A percentile compares a stretch with the other conserved stretches of the same genome.
Evolutionary conservation across 2,888 invertebrate genomes (phyloP).

Genomic region (Notodonta ziczac): DNA sequence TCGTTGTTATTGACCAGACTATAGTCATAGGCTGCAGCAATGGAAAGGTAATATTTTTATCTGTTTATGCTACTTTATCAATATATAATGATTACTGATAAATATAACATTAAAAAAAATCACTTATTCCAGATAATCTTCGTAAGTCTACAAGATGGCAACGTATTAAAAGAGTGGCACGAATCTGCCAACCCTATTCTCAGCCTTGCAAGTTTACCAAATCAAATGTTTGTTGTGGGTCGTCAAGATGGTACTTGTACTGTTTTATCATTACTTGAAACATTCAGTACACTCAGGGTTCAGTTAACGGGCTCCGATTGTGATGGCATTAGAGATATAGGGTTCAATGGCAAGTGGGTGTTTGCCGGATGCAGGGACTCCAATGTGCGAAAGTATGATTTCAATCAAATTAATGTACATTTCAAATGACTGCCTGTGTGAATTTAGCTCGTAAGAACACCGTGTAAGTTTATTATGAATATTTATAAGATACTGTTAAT

Average conservation of each 20-base stretch:
- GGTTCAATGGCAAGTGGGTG: slow-evolving; percentile 84
- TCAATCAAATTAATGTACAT: slow-evolving; percentile 76
- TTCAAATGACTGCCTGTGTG: slow-evolving; percentile 59
- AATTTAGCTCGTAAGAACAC: slow-evolving; percentile 27
- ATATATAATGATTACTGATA: too few relatives aligned
- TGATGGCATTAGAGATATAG: slow-evolving; percentile 87
- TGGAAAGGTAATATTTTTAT: slow-evolving; percentile 77
- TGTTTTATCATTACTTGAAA: slow-evolving; percentile 72
- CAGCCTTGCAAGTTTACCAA: slow-evolving; percentile 73
- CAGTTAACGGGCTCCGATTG: slow-evolving; percentile 89
- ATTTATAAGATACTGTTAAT: slow-evolving; percentile 15
- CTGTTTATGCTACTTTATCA: too few relatives aligned
- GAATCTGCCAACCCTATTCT: slow-evolving; percentile 85
- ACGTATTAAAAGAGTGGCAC: slow-evolving; percentile 64
- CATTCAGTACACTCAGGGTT: slow-evolving; percentile 59
- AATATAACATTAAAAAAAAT: neutral
- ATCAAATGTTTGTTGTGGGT: slow-evolving; percentile 82
- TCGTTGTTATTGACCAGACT: slow-evolving; percentile 75
- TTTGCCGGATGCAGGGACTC: slow-evolving; percentile 87
- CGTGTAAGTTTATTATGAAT: slow-evolving; percentile 39
- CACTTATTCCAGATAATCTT: slow-evolving; percentile 65
- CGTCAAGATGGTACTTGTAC: slow-evolving; percentile 87
- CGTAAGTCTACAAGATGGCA: slow-evolving; percentile 60
- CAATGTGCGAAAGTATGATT: slow-evolving; percentile 86
- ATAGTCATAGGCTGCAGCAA: slow-evolving; percentile 85